Base-by-base conservation (phyloP, 2,113 vertebrate genomes). In the Tachysurus vachellii region DNA sequence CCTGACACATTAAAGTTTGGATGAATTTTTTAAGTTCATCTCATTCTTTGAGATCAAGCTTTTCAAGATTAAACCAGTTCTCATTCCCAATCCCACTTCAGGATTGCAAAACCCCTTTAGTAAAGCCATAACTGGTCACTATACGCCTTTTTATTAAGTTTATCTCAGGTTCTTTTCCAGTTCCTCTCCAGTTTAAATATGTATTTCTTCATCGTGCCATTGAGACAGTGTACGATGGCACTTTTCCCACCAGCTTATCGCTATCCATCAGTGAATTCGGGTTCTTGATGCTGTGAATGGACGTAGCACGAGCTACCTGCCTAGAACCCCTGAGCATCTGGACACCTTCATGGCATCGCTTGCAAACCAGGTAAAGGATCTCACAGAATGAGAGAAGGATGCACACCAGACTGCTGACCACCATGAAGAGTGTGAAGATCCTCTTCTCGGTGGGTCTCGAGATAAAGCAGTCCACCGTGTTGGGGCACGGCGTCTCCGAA, bases 351-450 rank as follows among this genome's bases (percentile, higher is more conserved):
- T 4, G 59, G 89, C 95, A 97, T 75, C 96, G 92, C 91, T 99
- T 99, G 23, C 94, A 91, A 0, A 99, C 75, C 83, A 99, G 94
- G 94, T 99, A 99, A 82, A 91, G 0, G 5, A 96, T 95, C 93
- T 99, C 98, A 0, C 96, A 0, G 0, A 98, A 36, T 73, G 95
- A 97, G 64, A 99, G 96, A 44, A 97, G 36, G 57, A 99, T 88
- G 83, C 98, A 99, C 80, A 94, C 0, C 36, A 95, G 90, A 62
- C 98, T 94, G 0, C 96, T 97, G 91, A 95, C 85, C 89, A 99
- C 96, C 97, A 98, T 99, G 93, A 99, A 99, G 88, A 99, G 79
- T 23, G 97, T 98, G 94, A 99, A 99, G 93, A 98, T 98, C 31
- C 94, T 95, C 89, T 99, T 99, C 93, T 99, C 98, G 0, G 98